These are phyloP conservation scores for Periphyllus acericola DNA, from an alignment of 2,888 invertebrate species.

Conservation along the genomic window DNA sequence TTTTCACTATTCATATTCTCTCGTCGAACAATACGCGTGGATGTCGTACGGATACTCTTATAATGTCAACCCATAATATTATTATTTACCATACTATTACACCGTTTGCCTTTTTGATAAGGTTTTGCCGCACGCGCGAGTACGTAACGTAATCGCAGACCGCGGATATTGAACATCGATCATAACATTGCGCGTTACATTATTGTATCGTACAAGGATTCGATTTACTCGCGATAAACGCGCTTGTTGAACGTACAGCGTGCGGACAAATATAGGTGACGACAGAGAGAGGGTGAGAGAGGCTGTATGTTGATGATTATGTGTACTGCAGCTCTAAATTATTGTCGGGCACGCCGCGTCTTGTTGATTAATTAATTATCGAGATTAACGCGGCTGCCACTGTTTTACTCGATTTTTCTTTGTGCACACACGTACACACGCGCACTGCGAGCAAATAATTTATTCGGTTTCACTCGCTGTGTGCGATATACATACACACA, in stretches of 20 bases:
- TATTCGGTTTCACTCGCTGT: neutral
- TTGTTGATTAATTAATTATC: conserved; percentile 23
- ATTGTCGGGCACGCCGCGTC: conserved; percentile 38
- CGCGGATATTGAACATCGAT: too few species aligned
- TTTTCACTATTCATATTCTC: neutral
- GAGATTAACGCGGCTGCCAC: neutral
- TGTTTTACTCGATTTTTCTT: conserved; percentile 19
- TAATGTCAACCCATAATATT: neutral
- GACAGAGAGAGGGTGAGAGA: too few species aligned
- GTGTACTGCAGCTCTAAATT: neutral
- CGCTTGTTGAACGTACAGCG: neutral
- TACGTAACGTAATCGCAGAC: too few species aligned
- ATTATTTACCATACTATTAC: neutral
- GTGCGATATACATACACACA: neutral
- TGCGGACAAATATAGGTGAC: neutral
- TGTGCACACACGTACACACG: neutral
- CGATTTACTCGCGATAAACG: neutral
- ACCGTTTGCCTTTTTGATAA: too few species aligned
- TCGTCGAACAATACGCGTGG: conserved; percentile 5
- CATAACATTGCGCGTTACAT: neutral
- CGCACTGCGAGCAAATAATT: neutral
- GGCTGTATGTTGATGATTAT: neutral
- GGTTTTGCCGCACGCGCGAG: neutral
- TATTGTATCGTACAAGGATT: too few species aligned
- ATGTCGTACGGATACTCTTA: neutral